Conservation (phyloP, 2,888 invertebrate species). For the Melanostoma mellinum region DNA sequence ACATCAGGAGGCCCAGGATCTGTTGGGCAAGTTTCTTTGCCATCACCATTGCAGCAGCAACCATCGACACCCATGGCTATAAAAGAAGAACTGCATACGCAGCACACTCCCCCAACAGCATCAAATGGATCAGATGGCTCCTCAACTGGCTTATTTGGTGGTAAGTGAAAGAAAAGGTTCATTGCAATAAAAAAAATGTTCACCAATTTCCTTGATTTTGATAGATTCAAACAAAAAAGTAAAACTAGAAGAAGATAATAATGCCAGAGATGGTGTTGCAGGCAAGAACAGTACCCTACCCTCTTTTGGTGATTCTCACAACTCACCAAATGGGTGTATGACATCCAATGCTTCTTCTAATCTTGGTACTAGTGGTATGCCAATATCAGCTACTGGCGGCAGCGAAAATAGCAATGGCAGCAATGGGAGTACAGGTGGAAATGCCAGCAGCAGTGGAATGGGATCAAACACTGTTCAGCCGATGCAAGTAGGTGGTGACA, state of each 20-base stretch:
- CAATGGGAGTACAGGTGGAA: conserved; percentile 40
- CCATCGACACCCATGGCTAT: conserved; percentile 53
- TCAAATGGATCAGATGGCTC: conserved; percentile 44
- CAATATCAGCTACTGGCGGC: conserved; percentile 45
- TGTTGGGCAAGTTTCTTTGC: conserved; percentile 59
- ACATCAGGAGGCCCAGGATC: conserved; percentile 55
- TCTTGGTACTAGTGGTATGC: conserved; percentile 33
- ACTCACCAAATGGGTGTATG: conserved; percentile 56
- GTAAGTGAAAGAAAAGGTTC: conserved; percentile 20
- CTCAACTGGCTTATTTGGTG: conserved; percentile 52
- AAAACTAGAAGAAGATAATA: conserved; percentile 58
- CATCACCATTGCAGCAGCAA: conserved; percentile 64
- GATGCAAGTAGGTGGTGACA: conserved; percentile 61
- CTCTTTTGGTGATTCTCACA: conserved; percentile 61
- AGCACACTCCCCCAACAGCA: conserved; percentile 54
- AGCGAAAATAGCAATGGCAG: conserved; percentile 66
- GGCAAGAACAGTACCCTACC: conserved; percentile 43
- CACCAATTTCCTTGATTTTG: neutral
- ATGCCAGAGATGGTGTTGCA: conserved; percentile 30
- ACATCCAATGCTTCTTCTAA: conserved; percentile 47
- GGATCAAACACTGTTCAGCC: conserved; percentile 54
- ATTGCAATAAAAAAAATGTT: neutral
- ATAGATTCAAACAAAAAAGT: conserved; percentile 57
- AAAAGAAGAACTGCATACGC: conserved; percentile 60
- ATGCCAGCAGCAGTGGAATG: conserved; percentile 34